Conservation (phyloP, 2,888 invertebrate species). For the Aleiodes leptofemur region DNA sequence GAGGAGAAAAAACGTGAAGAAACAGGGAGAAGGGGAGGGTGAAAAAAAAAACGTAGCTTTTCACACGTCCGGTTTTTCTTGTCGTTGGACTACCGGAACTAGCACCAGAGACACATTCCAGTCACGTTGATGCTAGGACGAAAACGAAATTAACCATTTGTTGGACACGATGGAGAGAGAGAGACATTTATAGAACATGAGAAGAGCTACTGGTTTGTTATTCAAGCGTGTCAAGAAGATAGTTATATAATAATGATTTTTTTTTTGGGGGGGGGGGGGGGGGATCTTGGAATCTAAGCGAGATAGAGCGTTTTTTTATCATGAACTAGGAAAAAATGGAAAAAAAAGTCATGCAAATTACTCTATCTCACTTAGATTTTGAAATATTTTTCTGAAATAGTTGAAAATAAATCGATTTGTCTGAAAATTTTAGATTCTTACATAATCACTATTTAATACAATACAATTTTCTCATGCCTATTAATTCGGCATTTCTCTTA, state of each 20-base stretch:
- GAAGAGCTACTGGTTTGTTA: neutral
- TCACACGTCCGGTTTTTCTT: slow-evolving; percentile 38
- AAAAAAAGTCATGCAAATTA: neutral
- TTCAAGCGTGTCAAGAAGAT: slow-evolving; percentile 7
- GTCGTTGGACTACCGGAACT: slow-evolving; percentile 23
- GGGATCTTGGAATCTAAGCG: neutral
- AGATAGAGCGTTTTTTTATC: too few species aligned
- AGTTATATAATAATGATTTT: neutral
- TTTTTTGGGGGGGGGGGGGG: too few species aligned
- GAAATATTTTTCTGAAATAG: too few species aligned
- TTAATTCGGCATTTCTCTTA: too few species aligned
- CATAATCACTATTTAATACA: neutral
- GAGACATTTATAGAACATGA: slow-evolving; percentile 19
- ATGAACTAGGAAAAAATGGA: too few species aligned
- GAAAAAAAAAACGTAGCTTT: slow-evolving; percentile 20
- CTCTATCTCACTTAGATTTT: too few species aligned
- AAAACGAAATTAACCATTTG: slow-evolving; percentile 37
- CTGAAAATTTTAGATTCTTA: neutral
- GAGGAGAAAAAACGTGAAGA: neutral
- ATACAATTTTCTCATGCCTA: too few species aligned
- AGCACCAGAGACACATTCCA: slow-evolving; percentile 12
- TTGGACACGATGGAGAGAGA: slow-evolving; percentile 19
- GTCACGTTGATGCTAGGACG: slow-evolving; percentile 32
- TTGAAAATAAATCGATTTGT: too few species aligned
- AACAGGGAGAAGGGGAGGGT: neutral